Conservation (phyloP, 1,140 invertebrate species). For the Lordiphosa mommai region DNA sequence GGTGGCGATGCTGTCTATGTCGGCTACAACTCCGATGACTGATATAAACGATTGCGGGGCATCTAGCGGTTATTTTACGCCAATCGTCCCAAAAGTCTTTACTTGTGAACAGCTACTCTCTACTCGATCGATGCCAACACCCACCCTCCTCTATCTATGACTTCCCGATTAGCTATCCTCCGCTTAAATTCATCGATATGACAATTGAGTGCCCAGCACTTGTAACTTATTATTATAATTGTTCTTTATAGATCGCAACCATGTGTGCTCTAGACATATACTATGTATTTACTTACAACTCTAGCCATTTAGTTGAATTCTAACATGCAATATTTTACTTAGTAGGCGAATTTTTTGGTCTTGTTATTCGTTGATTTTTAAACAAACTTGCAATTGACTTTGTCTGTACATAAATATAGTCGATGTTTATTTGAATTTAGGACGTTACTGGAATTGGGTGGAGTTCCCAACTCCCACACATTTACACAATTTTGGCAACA, state of each 20-base stretch:
- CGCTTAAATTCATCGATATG: conserved; percentile 3
- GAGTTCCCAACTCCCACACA: conserved; percentile 23
- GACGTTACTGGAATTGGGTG: conserved; percentile 21
- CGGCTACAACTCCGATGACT: conserved; percentile 72
- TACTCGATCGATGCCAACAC: conserved; percentile 7
- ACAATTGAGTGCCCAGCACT: conserved; percentile 12
- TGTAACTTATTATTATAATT: background rate
- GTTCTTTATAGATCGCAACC: conserved; percentile 5
- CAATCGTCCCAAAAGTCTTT: conserved; percentile 71
- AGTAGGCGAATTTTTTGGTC: conserved; percentile 31
- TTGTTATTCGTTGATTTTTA: conserved; percentile 64
- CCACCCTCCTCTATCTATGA: background rate
- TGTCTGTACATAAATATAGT: conserved; percentile 63
- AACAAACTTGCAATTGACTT: conserved; percentile 32
- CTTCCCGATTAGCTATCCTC: conserved; percentile 22
- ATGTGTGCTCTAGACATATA: background rate
- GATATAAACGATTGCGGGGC: conserved; percentile 67
- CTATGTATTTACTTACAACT: conserved; percentile 11
- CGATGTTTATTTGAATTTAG: conserved; percentile 65
- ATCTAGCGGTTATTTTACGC: conserved; percentile 73
- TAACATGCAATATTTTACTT: too few species aligned
- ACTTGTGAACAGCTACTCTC: conserved; percentile 28
- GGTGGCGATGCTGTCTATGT: conserved; percentile 95
- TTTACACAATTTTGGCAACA: conserved; percentile 36
- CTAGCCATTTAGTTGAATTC: conserved; percentile 3